Evolutionary conservation across 2,797 vertebrate genomes (phyloP).

Genomic region (Podargus strigoides): DNA sequence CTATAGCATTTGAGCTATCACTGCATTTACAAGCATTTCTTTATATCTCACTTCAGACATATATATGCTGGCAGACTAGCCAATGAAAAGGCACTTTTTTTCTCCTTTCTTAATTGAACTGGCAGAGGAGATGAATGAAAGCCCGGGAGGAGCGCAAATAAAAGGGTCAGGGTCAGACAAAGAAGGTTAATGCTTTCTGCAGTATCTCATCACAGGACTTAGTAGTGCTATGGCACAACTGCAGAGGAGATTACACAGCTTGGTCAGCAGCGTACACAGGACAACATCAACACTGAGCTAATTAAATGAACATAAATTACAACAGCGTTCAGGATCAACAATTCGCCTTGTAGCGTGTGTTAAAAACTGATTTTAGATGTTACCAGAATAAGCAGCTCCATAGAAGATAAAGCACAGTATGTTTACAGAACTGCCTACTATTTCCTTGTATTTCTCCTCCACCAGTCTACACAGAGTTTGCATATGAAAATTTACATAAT

Average conservation of each 20-base stretch:
- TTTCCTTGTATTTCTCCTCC: background rate
- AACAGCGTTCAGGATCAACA: slow-evolving; percentile 52
- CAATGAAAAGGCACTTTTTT: background rate
- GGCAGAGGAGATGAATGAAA: slow-evolving; percentile 36
- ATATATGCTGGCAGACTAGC: background rate
- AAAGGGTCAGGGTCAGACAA: slow-evolving; percentile 46
- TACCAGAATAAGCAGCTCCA: background rate
- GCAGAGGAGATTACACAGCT: background rate
- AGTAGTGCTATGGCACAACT: background rate
- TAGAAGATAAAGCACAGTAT: background rate
- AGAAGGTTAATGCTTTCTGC: slow-evolving; percentile 60
- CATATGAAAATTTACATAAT: background rate
- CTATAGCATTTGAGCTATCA: background rate
- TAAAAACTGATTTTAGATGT: background rate
- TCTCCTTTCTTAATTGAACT: slow-evolving; percentile 38
- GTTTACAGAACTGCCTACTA: background rate
- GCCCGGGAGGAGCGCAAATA: background rate
- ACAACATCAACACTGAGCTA: slow-evolving; percentile 60
- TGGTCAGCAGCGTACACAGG: slow-evolving; percentile 28
- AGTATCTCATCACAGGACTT: slow-evolving; percentile 52
- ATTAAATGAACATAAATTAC: slow-evolving; percentile 71
- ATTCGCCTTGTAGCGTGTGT: background rate
- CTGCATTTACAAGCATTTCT: slow-evolving; percentile 1
- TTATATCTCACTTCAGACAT: background rate
- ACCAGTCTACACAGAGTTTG: background rate